These are phyloP conservation scores for Aphelenchoides avenae DNA, from an alignment of 1,140 invertebrate species.

Conservation along the genomic window DNA sequence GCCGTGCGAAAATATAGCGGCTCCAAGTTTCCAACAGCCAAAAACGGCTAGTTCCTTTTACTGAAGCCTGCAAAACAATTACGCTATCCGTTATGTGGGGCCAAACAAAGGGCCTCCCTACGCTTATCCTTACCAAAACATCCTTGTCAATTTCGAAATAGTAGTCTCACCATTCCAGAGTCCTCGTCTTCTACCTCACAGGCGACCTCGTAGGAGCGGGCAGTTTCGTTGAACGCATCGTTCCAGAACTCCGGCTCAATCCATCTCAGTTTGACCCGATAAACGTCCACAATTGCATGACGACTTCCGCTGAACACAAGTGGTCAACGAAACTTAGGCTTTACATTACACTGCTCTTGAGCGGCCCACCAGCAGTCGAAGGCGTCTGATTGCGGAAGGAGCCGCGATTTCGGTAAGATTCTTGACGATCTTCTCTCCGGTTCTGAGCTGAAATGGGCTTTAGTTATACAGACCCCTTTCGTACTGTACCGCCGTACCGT, in stretches of 20 bases:
- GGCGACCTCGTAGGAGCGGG: slow-evolving; percentile 2
- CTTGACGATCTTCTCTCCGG: slow-evolving; percentile 14
- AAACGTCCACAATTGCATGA: slow-evolving; percentile 12
- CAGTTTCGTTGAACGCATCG: slow-evolving; percentile 11
- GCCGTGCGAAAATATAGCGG: too few species aligned
- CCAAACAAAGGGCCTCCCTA: slow-evolving; percentile 2
- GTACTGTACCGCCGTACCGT: too few species aligned
- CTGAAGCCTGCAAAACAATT: too few species aligned
- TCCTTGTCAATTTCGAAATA: slow-evolving; percentile 1
- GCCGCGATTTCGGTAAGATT: slow-evolving; percentile 1
- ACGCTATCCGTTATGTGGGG: too few species aligned
- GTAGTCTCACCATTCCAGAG: slow-evolving; percentile 4
- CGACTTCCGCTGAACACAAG: slow-evolving; percentile 4
- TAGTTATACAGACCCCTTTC: too few species aligned
- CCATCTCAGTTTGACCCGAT: slow-evolving; percentile 11
- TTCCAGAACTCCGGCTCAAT: slow-evolving; percentile 14
- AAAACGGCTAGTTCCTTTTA: too few species aligned
- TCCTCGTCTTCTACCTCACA: slow-evolving; percentile 18
- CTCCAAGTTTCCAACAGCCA: too few species aligned
- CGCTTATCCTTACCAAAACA: slow-evolving; percentile 7
- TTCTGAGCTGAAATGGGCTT: slow-evolving; percentile 12
- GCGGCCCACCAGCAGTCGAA: slow-evolving; percentile 6
- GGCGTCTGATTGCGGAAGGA: slow-evolving; percentile 6
- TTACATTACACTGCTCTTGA: slow-evolving; percentile 14
- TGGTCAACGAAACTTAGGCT: slow-evolving; percentile 3